Base-by-base conservation (phyloP, 2,888 invertebrate species). In the Patella ulyssiponensis region DNA sequence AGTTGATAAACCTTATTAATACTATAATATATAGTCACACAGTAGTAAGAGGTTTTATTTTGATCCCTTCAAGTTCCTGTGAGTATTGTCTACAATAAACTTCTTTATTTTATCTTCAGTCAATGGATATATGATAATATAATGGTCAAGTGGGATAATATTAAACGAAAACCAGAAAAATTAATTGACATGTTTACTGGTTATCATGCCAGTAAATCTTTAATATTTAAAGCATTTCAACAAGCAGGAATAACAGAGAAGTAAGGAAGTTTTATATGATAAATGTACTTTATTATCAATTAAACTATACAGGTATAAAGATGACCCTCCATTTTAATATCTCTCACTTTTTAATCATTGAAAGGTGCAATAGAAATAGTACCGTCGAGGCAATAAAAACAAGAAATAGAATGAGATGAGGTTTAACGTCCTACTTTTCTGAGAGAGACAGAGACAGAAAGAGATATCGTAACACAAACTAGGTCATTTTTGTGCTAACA, bases 181-280 rank as follows among this genome's bases (percentile, higher is more conserved):
- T 73, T 87, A 77, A 76, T 87, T 23, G 86, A 86, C 78, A 86
- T 87, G 87, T 87, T 87, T 77, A 86, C 87, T 69, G 86, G 87
- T 70, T 86, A 87, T 83, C 87, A 86, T 82, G 86, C 86, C 69
- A 87, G 80, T 77, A 82, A 78, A 44, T 78, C 85, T 44, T 79
- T 79, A 11, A 86, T 87, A 44, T 75, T 80, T 71, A 56, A 80
- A 17, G 86, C 82, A 15, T 77, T 87, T 23, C 77, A 78, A 23
- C 79, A 76, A 73, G 85, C 86, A 73, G 86, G 86, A 1, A 79
- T 87, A 20, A 81, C 77, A 51, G 84, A 84, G 75, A 83, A 77
- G 86, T 86, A 81, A 77, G 78, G 72, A n/a, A 23, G 33, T 54
- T 56, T 70, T 11, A 11, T 69, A 14, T 33, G 33, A 33, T 33